Evolutionary conservation across 2,888 invertebrate species (phyloP), one percentile per base, ranked within the genome.

Genomic region (Noctua fimbriata): DNA sequence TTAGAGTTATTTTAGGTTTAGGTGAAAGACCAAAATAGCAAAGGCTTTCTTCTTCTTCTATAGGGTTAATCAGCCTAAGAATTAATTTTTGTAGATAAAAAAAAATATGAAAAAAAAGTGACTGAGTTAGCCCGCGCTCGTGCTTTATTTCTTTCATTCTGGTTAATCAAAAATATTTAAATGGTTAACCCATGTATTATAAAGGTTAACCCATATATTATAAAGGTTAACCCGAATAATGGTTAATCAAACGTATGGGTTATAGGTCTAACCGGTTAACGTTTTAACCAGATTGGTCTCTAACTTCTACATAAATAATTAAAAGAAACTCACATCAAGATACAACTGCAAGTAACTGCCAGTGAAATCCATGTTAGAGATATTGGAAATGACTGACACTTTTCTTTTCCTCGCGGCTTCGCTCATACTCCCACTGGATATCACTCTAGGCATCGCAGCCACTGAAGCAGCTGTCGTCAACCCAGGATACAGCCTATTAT

Each of bases 351-450:
- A 94, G 91, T 98, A 98, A 88, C 98, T 98, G 84, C 98, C 98
- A 58, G 98, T 98, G 93, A 98, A 98, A 94, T 98, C 98, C 97
- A 98, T 97, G 88, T 98, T 97, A 0, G 98, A 98, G 87, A 98
- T 97, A 91, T 97, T 98, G 32, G 98, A 98, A 88, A 98, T 97
- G 60, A 98, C 97, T 3, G 98, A 98, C 73, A 97, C 97, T 91
- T 97, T 98, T 84, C 98, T 95, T 80, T 95, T 95, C 41, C 97
- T 93, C 21, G 97, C 94, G 21, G 97, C 95, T 77, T 97, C 96
- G 83, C 95, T 97, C 95, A 96, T 95, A 86, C 97, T 97, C 1
- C 95, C 95, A 73, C 94, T 95, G 0, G 97, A 97, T 10, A 95
- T 96, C 24, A 97, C 96, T 55, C 97, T 88, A 28, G 96, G 96